A percentile compares a stretch with the other conserved stretches of the same genome.
These are phyloP conservation scores for Tuberolachnus salignus DNA, from an alignment of 2,888 invertebrate species.

Conservation along the genomic window DNA sequence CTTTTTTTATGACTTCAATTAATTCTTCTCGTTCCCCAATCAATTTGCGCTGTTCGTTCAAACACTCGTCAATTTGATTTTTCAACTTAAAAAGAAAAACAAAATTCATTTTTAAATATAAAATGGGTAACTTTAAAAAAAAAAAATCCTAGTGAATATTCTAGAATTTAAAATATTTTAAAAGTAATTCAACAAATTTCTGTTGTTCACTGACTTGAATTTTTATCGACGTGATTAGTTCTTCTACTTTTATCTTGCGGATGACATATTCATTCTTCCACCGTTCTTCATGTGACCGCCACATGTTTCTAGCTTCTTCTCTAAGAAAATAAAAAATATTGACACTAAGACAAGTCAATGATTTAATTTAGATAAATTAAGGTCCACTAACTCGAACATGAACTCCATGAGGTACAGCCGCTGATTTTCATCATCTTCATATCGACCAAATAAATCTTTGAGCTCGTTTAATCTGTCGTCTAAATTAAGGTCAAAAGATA, in stretches of 20 bases:
- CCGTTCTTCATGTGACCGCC: slow-evolving; percentile 41
- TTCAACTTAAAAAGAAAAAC: slow-evolving; percentile 8
- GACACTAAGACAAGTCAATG: neutral
- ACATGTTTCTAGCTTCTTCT: slow-evolving; percentile 50
- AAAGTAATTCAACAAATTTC: neutral
- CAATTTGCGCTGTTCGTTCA: slow-evolving; percentile 35
- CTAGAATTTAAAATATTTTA: neutral
- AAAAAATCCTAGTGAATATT: no score
- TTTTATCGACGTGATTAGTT: neutral
- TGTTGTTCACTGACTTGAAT: slow-evolving; percentile 8
- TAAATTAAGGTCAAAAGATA: neutral
- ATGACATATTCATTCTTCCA: slow-evolving; percentile 20
- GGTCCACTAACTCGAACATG: slow-evolving; percentile 35
- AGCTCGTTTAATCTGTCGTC: neutral
- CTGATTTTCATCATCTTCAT: slow-evolving; percentile 27
- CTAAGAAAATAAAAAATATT: slow-evolving; percentile 3
- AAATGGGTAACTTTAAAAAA: no score
- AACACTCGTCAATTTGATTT: slow-evolving; percentile 34
- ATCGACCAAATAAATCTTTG: neutral
- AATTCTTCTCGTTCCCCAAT: slow-evolving; percentile 39
- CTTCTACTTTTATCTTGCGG: neutral
- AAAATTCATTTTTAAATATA: no score
- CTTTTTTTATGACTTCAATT: slow-evolving; percentile 9
- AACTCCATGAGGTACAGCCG: slow-evolving; percentile 39
- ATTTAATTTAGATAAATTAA: neutral